These are phyloP conservation scores for Manis pentadactyla DNA, from an alignment of 2,797 vertebrate species.

Conservation along the genomic window DNA sequence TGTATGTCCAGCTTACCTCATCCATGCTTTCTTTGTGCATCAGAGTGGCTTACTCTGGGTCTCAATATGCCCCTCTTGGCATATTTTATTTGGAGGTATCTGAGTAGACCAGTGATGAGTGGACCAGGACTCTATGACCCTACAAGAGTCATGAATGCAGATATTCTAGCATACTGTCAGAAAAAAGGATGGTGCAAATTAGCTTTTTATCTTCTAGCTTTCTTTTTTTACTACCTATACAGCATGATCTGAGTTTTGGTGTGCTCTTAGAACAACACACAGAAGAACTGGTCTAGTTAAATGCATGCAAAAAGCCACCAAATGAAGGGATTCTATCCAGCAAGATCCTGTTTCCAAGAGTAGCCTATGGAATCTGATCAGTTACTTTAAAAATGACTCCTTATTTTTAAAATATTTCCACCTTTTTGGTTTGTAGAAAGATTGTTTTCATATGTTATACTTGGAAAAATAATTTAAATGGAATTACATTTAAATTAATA, in stretches of 20 bases:
- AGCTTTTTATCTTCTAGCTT: conserved; percentile 97
- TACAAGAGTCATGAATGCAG: conserved; percentile 99
- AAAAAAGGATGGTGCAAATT: conserved; percentile 99
- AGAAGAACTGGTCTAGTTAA: conserved; percentile 84
- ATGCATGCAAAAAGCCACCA: conserved; percentile 89
- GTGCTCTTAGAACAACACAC: conserved; percentile 93
- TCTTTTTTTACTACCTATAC: conserved; percentile 99
- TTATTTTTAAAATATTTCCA: conserved; percentile 86
- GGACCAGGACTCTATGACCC: conserved; percentile 98
- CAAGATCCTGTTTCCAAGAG: conserved; percentile 82
- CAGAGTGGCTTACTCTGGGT: conserved; percentile 97
- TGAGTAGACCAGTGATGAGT: conserved; percentile 98
- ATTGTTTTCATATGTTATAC: conserved; percentile 88
- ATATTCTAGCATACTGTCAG: conserved; percentile 99
- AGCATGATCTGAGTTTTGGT: conserved; percentile 99
- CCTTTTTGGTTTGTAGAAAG: conserved; percentile 89
- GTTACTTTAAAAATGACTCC: conserved; percentile 81
- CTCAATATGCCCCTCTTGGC: conserved; percentile 98
- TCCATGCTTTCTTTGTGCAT: conserved; percentile 99
- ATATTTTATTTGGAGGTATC: conserved; percentile 99
- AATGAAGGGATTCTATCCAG: conserved; percentile 84
- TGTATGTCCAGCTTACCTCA: conserved; percentile 99
- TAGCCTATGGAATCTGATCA: conserved; percentile 80
- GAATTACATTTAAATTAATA: conserved; percentile 84
- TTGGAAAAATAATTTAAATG: conserved; percentile 83